Conservation (phyloP, 2,113 vertebrate genomes). For the Bothrops jararaca region DNA sequence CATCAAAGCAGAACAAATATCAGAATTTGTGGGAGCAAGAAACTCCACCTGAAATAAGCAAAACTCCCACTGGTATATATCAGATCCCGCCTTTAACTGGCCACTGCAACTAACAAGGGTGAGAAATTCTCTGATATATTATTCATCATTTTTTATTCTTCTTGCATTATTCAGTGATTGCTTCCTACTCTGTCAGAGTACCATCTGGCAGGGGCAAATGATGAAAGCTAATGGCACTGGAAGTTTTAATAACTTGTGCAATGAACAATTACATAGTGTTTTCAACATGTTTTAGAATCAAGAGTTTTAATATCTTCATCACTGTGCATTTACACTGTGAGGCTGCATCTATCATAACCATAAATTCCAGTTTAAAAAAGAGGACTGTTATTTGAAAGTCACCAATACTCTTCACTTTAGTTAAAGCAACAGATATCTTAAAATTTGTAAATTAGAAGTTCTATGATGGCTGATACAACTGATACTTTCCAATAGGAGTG, state of each 20-base stretch:
- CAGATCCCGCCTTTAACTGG: neutral
- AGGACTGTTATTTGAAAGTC: neutral
- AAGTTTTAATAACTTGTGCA: neutral
- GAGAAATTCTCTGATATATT: neutral
- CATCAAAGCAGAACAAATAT: neutral
- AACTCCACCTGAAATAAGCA: neutral
- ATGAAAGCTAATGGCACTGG: neutral
- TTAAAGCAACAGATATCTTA: neutral
- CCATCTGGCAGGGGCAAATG: constrained; percentile 20
- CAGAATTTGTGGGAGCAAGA: neutral
- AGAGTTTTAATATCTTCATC: neutral
- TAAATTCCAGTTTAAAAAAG: neutral
- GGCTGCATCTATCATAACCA: neutral
- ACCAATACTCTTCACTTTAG: neutral
- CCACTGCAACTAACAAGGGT: neutral
- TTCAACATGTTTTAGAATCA: neutral
- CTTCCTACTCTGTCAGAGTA: constrained; percentile 9
- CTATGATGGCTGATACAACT: neutral
- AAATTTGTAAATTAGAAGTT: neutral
- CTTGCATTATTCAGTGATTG: neutral
- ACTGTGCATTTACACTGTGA: neutral
- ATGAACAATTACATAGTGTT: neutral
- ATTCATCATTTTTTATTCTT: neutral
- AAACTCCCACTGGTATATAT: neutral
- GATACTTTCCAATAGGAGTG: neutral